Conservation (phyloP, 2,113 vertebrate genomes). For the Trochalopteron elliotii region DNA sequence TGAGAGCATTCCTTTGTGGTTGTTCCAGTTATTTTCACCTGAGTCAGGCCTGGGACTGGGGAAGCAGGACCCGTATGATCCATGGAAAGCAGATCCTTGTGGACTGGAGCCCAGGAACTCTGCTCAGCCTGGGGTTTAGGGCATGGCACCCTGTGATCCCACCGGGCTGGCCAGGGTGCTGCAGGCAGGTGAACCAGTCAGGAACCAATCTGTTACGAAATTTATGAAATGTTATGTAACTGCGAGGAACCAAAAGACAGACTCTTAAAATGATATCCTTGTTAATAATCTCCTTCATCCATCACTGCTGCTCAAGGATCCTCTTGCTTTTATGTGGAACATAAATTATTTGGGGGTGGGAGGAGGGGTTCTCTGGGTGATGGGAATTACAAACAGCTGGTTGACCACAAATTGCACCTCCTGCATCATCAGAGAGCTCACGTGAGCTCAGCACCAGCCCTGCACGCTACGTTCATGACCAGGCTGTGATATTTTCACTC, state of each 20-base stretch:
- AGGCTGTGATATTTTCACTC: neutral
- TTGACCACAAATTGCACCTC: slow-evolving; percentile 28
- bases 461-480: rapidly evolving
- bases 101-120: neutral
- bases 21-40: neutral
- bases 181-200: neutral
- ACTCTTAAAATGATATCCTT: slow-evolving; percentile 40
- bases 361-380: neutral
- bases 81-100: rapidly evolving
- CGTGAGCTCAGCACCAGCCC: neutral
- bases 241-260: neutral
- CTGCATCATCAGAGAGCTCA: rapidly evolving
- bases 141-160: rapidly evolving
- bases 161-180: rapidly evolving
- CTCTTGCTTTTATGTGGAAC: neutral
- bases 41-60: neutral
- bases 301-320: slow-evolving; percentile 54
- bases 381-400: slow-evolving; percentile 41
- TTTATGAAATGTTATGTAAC: slow-evolving; percentile 33
- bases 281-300: slow-evolving; percentile 61
- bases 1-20: neutral
- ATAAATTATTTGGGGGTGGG: neutral
- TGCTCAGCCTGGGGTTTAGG: neutral
- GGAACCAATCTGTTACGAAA: neutral
- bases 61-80: rapidly evolving